Conservation (phyloP, 2,888 invertebrate genomes). For the Pristionchus entomophagus region DNA sequence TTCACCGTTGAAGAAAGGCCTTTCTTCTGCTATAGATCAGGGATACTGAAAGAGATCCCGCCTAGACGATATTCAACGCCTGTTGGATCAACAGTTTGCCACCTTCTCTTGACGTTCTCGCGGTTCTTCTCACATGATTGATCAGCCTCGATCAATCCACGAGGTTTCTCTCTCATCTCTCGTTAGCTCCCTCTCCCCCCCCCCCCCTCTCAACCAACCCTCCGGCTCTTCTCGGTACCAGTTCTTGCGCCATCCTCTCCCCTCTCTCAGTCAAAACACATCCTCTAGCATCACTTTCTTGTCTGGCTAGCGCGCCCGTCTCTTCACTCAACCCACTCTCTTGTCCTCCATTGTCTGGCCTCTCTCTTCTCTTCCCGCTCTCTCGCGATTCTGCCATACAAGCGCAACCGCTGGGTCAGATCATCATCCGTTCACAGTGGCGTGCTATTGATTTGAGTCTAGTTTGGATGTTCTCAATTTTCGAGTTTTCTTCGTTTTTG, state of each 20-base stretch:
- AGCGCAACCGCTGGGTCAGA: neutral
- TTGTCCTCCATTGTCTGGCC: neutral
- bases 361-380: neutral
- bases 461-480: neutral
- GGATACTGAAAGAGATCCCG: too few species aligned
- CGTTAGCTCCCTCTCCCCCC: neutral
- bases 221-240: conserved; percentile 12
- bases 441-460: conserved; percentile 2
- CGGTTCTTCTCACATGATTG: too few species aligned
- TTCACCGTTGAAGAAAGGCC: too few species aligned
- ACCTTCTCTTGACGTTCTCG: neutral
- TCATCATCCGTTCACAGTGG: conserved; percentile 5
- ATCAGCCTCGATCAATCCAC: too few species aligned
- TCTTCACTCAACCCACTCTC: neutral
- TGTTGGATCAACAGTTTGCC: too few species aligned
- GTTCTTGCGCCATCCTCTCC: neutral
- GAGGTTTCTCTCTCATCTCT: too few species aligned
- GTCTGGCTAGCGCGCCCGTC: neutral
- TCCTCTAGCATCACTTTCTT: neutral
- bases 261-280: conserved; percentile 4
- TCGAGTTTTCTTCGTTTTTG: neutral
- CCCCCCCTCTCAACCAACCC: neutral
- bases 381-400: neutral
- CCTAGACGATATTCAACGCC: too few species aligned
- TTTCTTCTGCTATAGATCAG: neutral